phyloP scores from a whole-genome alignment of 2,888 invertebrate species.

The Tenthredo scrophulariae region DNA sequence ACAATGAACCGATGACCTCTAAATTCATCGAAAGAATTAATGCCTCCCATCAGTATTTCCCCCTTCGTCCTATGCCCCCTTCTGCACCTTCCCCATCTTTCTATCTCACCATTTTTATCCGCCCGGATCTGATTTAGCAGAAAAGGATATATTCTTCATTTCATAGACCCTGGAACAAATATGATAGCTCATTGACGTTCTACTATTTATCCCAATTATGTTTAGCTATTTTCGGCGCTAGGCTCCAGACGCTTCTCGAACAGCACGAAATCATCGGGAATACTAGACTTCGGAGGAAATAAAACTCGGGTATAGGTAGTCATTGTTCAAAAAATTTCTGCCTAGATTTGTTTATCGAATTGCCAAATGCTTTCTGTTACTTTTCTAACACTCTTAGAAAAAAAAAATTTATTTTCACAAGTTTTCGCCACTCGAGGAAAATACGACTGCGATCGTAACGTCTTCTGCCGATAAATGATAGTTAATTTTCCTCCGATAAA shows the following conservation, averaged over 20 bases:
- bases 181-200: background rate
- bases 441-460: background rate
- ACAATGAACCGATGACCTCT: conserved; percentile 42
- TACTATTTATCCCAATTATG: conserved; percentile 12
- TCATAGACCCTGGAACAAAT: background rate
- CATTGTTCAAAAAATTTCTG: background rate
- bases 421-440: background rate
- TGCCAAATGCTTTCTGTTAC: background rate
- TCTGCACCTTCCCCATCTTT: background rate
- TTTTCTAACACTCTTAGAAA: background rate
- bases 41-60: conserved; percentile 29
- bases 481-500: background rate
- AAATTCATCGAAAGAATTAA: conserved; percentile 12
- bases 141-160: background rate
- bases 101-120: background rate
- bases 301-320: background rate
- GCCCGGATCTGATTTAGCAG: background rate
- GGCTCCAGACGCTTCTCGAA: background rate
- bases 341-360: background rate
- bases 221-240: conserved; percentile 17
- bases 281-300: background rate
- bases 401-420: background rate
- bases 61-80: background rate
- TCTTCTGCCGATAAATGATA: background rate
- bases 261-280: background rate